phyloP scores from a whole-genome alignment of 1,140 invertebrate species.

The Liolophura sinensis region DNA sequence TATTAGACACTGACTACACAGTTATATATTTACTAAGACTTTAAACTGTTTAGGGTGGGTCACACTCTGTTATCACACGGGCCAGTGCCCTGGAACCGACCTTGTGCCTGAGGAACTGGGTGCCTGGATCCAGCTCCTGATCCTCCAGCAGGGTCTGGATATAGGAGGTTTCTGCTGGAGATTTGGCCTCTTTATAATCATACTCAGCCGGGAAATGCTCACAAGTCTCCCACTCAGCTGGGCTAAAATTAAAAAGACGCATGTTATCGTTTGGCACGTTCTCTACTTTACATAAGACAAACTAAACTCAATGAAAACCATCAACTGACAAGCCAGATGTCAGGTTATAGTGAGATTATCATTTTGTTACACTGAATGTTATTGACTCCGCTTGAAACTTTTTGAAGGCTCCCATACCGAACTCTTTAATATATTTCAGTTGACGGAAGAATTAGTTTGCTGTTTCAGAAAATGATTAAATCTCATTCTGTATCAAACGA shows the following conservation, averaged over 20 bases:
- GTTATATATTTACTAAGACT: too few relatives aligned
- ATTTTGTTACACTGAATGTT: neutral
- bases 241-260: conserved; percentile 22
- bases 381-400: neutral
- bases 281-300: neutral
- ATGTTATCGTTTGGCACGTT: neutral
- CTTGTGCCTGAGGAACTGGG: conserved; percentile 38
- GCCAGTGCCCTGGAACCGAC: conserved; percentile 11
- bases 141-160: conserved; percentile 13
- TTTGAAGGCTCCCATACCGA: neutral
- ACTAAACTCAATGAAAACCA: too few relatives aligned
- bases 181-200: conserved; percentile 15
- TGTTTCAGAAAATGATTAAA: too few relatives aligned
- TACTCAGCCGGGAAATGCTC: conserved; percentile 32
- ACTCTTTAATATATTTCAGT: too few relatives aligned
- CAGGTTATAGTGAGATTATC: too few relatives aligned
- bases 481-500: too few relatives aligned
- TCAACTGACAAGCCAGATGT: too few relatives aligned
- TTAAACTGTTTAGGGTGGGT: too few relatives aligned
- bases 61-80: too few relatives aligned
- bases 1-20: too few relatives aligned
- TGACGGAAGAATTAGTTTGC: too few relatives aligned
- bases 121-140: conserved; percentile 25
- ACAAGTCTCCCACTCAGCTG: conserved; percentile 33
- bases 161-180: conserved; percentile 11